Evolutionary conservation across 2,113 vertebrate species (phyloP).

Genomic region (Pseudopodoces humilis): DNA sequence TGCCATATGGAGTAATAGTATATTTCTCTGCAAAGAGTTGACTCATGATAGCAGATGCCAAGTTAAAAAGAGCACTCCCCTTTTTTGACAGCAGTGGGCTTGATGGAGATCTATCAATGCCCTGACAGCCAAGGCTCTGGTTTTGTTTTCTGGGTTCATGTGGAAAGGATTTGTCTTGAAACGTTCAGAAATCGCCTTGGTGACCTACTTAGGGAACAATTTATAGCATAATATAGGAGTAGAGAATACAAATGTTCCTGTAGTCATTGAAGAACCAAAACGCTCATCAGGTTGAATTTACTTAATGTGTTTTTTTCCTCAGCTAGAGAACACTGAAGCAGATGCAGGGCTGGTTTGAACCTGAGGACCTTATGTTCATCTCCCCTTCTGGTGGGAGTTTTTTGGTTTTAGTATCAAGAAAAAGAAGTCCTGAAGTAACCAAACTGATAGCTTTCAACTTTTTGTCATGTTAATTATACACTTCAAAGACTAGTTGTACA

Average conservation of each 20-base stretch:
- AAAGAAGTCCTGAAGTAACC: constrained; percentile 26
- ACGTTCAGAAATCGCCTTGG: constrained; percentile 2
- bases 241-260: constrained; percentile 11
- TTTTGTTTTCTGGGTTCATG: neutral
- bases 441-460: constrained; percentile 39
- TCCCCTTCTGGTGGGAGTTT: neutral
- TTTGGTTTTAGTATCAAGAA: constrained; percentile 35
- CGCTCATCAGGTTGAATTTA: constrained; percentile 28
- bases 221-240: constrained; percentile 49
- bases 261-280: constrained; percentile 57
- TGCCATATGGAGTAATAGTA: constrained; percentile 66
- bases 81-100: constrained; percentile 63
- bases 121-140: constrained; percentile 32
- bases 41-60: constrained; percentile 69
- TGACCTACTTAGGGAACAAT: constrained; percentile 61
- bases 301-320: neutral
- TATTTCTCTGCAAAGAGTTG: constrained; percentile 65
- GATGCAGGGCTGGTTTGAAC: constrained; percentile 36
- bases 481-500: constrained; percentile 39
- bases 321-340: neutral
- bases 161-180: constrained; percentile 16
- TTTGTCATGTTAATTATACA: constrained; percentile 37
- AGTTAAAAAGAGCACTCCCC: constrained; percentile 63
- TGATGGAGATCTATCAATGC: constrained; percentile 60
- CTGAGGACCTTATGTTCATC: constrained; percentile 22